Conservation (phyloP, 2,113 vertebrate species). For the Melanostigma gelatinosum region DNA sequence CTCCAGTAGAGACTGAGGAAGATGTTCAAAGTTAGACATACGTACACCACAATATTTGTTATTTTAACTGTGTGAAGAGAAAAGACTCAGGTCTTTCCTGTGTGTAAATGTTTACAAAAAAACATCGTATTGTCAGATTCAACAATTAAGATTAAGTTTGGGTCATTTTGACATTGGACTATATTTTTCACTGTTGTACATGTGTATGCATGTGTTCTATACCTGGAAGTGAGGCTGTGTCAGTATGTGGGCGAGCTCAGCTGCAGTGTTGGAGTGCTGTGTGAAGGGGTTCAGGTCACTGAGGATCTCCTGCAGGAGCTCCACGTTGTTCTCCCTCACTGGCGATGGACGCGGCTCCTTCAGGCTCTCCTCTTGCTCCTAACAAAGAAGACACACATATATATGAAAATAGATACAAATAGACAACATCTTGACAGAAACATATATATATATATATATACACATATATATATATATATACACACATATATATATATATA, state of each 20-base stretch:
- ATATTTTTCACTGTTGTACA: not conserved
- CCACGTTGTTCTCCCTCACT: slow-evolving; percentile 92
- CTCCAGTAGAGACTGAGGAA: slow-evolving; percentile 90
- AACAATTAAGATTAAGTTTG: not conserved
- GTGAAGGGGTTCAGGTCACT: slow-evolving; percentile 89
- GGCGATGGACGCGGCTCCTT: slow-evolving; percentile 90
- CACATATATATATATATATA: too few relatives aligned
- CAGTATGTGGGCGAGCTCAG: slow-evolving; percentile 89
- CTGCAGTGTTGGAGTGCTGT: slow-evolving; percentile 81
- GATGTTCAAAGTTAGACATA: not conserved
- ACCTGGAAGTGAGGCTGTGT: slow-evolving; percentile 97
- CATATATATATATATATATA: not conserved
- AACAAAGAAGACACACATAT: not conserved
- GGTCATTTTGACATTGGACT: not conserved
- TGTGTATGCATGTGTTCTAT: not conserved
- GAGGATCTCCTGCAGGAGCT: slow-evolving; percentile 95
- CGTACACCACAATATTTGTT: not conserved
- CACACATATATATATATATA: too few relatives aligned
- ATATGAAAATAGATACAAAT: not conserved
- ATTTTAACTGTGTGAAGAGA: not conserved
- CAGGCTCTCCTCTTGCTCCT: slow-evolving; percentile 91
- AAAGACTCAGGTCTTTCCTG: not conserved
- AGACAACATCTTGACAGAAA: not conserved
- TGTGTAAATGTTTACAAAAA: not conserved
- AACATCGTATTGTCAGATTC: not conserved